Conservation (phyloP, 1,140 invertebrate species). For the Diuraphis noxia region DNA sequence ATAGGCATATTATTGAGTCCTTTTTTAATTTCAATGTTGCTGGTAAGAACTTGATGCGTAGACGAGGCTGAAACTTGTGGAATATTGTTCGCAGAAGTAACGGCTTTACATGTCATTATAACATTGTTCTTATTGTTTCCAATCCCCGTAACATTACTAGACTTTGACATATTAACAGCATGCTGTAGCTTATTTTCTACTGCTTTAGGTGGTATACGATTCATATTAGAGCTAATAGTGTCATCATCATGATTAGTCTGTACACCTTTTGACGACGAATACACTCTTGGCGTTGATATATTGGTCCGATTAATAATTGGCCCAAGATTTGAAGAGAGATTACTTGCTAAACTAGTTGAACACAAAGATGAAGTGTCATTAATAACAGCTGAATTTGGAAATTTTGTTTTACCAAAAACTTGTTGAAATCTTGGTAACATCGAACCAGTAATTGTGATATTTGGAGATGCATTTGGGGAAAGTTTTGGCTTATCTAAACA, state of each 20-base stretch:
- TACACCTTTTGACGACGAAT: constrained; percentile 51
- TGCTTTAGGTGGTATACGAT: not conserved
- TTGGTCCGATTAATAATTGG: not conserved
- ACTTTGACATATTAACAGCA: not conserved
- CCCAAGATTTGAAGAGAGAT: not conserved
- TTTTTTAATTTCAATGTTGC: constrained; percentile 30
- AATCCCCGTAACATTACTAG: not conserved
- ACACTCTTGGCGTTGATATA: not conserved
- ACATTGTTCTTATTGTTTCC: constrained; percentile 45
- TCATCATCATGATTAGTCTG: constrained; percentile 36
- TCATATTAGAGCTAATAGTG: not conserved
- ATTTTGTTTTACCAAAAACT: constrained; percentile 71
- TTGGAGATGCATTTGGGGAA: constrained; percentile 20
- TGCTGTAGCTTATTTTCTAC: constrained; percentile 11
- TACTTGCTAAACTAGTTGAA: constrained; percentile 6
- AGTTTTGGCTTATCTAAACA: constrained; percentile 9
- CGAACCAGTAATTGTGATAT: constrained; percentile 35
- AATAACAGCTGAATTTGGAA: constrained; percentile 54
- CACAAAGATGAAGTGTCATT: constrained; percentile 28
- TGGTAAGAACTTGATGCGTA: not conserved
- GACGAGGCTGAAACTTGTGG: constrained; percentile 39
- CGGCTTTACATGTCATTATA: constrained; percentile 37
- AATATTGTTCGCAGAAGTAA: constrained; percentile 30
- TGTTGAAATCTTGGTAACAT: constrained; percentile 76
- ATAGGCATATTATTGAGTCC: not conserved